Evolutionary conservation across 2,113 vertebrate genomes (phyloP), one percentile per base, ranked within the genome.

Genomic region (Eublepharis macularius): DNA sequence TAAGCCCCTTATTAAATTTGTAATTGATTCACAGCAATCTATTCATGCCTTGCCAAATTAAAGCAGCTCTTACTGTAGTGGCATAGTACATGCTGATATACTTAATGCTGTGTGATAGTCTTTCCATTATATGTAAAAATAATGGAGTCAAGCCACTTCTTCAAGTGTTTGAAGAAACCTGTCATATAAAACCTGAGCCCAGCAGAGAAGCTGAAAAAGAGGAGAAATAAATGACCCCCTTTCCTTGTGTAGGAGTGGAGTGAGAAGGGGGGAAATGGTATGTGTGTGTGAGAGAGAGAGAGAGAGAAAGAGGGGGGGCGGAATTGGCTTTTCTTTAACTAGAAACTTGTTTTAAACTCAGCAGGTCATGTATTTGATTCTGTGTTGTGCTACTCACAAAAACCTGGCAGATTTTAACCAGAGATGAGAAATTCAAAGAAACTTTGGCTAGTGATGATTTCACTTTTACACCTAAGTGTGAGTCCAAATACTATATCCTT

Each of bases 41-140:
- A 85, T 93, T 94, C 81, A 88, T 84, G 94, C 88, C 92, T 84
- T 89, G 79, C 90, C 89, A 94, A 93, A 94, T 94, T 93, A 91
- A 87, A 95, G 83, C 79, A 92, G 85, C 69, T 43, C 92, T 94
- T 81, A 91, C 89, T 93, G 85, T 86, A 83, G 84, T 90, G 63
- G 85, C 77, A 86, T 60, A 93, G 76, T 92, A 91, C 93, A 84
- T 65, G 90, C 92, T 93, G 81, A 86, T 89, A 82, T n/a, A 89
- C 82, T 87, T 88, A 91, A 82, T 76, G 72, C 81, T 34, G 73
- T 74, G 21, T 86, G 86, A 92, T 88, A 85, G 87, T 45, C 91
- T 89, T 92, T 94, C 77, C 89, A 21, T 87, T 86, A 82, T 43
- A 68, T 68, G 66, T 34, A 57, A 93, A 57, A 93, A 68, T 34